Evolutionary conservation across 2,113 vertebrate genomes (phyloP), one percentile per base, ranked within the genome.

Genomic region (Holacanthus passer): DNA sequence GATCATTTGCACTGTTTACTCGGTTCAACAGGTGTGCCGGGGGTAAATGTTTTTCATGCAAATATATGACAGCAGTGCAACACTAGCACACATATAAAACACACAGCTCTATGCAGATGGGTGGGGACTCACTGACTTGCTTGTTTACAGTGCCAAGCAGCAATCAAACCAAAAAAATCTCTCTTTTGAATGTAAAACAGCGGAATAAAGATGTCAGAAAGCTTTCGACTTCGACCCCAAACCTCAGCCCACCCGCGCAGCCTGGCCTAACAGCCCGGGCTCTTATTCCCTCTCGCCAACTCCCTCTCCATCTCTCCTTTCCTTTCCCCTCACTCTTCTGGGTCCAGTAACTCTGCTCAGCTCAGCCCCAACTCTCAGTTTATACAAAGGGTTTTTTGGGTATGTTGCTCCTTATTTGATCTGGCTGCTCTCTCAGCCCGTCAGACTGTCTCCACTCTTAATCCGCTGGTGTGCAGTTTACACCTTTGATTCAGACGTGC

Each of bases 171-270:
- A 45, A 68, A 68, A 45, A 71, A 69, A 11, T 48, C 24, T 20
- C 67, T 58, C 31, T 65, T 72, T 73, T 63, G 47, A 65, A 82
- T 63, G 47, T 35, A 56, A 62, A 77, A 59, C 53, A 39, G 73
- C 20, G 7, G 87, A 83, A 81, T 45, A 65, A 82, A 81, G 37
- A 82, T 87, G 70, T 84, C 82, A 64, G 76, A 79, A 35, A 67
- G 48, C 48, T 74, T 83, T 88, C 56, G 67, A 14, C 79, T 79
- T 71, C 19, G n/a, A 82, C 39, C 83, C 80, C 68, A 79, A 90
- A 85, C 86, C 84, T 73, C 91, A 87, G 91, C 82, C 88, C 90
- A 88, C 91, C 84, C 91, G 62, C 68, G 10, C 81, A 48, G 85
- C 53, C 63, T 56, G 70, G 70, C 22, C 73, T 12, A 4, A 48